phyloP scores from a whole-genome alignment of 2,797 vertebrate genomes.

The Diglossa cyanea region DNA sequence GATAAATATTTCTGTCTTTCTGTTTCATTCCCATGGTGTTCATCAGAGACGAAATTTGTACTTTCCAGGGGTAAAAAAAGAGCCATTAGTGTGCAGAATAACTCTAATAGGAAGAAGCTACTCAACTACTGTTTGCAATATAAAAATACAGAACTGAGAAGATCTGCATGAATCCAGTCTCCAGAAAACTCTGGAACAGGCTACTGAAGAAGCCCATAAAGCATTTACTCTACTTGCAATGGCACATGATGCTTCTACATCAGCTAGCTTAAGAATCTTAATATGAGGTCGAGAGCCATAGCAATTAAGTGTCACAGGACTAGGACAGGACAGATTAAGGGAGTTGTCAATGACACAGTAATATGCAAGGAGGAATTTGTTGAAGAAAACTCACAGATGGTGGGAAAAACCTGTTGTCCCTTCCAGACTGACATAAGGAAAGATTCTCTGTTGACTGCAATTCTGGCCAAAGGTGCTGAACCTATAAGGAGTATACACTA shows the following conservation, averaged over 20 bases:
- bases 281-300: background rate
- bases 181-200: background rate
- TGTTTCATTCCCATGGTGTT: background rate
- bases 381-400: background rate
- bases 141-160: background rate
- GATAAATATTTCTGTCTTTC: background rate
- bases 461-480: background rate
- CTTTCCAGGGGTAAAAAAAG: background rate
- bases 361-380: background rate
- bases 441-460: background rate
- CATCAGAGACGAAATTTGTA: background rate
- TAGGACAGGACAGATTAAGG: background rate
- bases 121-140: background rate
- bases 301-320: constrained; percentile 2
- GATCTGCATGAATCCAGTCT: background rate
- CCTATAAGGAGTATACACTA: background rate
- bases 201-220: background rate
- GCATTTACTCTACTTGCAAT: background rate
- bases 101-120: background rate
- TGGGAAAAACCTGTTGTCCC: background rate
- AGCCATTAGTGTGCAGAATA: background rate
- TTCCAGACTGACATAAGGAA: background rate
- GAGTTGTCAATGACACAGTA: background rate
- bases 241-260: background rate
- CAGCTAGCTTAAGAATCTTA: background rate